Conservation (phyloP, 2,113 vertebrate genomes). For the Oncorhynchus clarkii region DNA sequence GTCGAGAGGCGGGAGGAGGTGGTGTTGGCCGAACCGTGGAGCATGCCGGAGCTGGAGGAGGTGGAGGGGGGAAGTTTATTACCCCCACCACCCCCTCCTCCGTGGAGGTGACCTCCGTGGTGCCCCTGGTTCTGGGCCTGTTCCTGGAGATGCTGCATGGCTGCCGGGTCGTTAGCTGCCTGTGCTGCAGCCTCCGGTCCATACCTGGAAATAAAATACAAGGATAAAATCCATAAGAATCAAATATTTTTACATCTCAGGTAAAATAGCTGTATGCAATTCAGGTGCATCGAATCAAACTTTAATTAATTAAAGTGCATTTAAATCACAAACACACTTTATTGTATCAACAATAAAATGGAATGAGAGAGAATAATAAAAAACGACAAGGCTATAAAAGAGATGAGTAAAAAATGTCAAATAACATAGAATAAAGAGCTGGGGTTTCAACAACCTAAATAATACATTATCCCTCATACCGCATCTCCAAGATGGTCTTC, state of each 20-base stretch:
- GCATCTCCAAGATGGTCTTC: constrained; percentile 98
- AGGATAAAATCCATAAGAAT: too few relatives aligned
- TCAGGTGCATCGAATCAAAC: too few relatives aligned
- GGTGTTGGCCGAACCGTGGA: constrained; percentile 72
- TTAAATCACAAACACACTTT: too few relatives aligned
- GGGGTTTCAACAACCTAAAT: too few relatives aligned
- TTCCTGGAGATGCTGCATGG: constrained; percentile 89
- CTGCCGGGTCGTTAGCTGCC: constrained; percentile 79
- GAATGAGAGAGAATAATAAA: too few relatives aligned
- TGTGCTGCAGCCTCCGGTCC: constrained; percentile 86
- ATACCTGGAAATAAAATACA: constrained; percentile 63
- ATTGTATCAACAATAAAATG: too few relatives aligned
- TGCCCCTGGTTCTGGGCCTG: constrained; percentile 88
- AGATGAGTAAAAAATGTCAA: too few relatives aligned
- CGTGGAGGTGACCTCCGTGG: constrained; percentile 69
- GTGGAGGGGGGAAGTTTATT: constrained; percentile 84
- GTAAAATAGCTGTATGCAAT: too few relatives aligned
- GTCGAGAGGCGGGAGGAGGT: constrained; percentile 86
- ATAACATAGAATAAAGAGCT: too few relatives aligned
- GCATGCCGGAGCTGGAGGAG: constrained; percentile 75
- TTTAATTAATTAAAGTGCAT: too few relatives aligned
- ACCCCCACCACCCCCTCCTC: constrained; percentile 40
- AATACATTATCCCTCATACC: constrained; percentile 42
- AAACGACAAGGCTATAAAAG: too few relatives aligned
- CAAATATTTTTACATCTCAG: too few relatives aligned